These are phyloP conservation scores for Trachelus stipa DNA, from an alignment of 2,888 invertebrate genomes.

Conservation along the genomic window DNA sequence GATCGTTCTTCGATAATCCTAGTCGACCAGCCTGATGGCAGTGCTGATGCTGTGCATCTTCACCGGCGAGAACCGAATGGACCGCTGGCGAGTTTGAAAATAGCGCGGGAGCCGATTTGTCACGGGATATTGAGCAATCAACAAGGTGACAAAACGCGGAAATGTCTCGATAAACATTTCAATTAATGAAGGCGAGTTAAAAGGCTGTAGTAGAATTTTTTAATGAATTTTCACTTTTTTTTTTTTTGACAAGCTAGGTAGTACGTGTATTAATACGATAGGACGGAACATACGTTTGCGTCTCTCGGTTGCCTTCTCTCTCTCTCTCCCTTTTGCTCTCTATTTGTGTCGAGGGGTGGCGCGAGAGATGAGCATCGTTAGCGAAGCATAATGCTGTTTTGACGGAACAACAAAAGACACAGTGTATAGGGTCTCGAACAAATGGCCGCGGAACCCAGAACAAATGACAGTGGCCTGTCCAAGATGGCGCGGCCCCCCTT, in stretches of 20 bases:
- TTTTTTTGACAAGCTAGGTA: neutral
- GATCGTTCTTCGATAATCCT: neutral
- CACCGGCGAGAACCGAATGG: neutral
- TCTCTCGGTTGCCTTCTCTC: neutral
- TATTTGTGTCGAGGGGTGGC: slow-evolving; percentile 23
- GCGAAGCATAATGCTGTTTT: slow-evolving; percentile 60
- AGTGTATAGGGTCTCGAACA: slow-evolving; percentile 52
- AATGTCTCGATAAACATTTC: neutral
- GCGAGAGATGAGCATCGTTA: slow-evolving; percentile 51
- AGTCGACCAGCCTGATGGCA: neutral
- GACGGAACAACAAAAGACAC: slow-evolving; percentile 56
- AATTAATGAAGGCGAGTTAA: neutral
- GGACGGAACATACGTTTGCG: neutral
- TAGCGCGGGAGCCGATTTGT: neutral
- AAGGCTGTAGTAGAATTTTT: neutral
- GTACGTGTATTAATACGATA: neutral
- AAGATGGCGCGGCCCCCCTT: slow-evolving; percentile 49
- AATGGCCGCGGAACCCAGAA: slow-evolving; percentile 60
- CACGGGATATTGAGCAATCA: neutral
- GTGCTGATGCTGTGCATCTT: neutral
- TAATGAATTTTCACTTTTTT: neutral
- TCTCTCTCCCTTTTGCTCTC: neutral
- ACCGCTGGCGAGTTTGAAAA: neutral
- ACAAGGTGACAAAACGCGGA: neutral
- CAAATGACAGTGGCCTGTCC: slow-evolving; percentile 60